These are phyloP conservation scores for Euplexia lucipara DNA, from an alignment of 2,888 invertebrate species.

Conservation along the genomic window DNA sequence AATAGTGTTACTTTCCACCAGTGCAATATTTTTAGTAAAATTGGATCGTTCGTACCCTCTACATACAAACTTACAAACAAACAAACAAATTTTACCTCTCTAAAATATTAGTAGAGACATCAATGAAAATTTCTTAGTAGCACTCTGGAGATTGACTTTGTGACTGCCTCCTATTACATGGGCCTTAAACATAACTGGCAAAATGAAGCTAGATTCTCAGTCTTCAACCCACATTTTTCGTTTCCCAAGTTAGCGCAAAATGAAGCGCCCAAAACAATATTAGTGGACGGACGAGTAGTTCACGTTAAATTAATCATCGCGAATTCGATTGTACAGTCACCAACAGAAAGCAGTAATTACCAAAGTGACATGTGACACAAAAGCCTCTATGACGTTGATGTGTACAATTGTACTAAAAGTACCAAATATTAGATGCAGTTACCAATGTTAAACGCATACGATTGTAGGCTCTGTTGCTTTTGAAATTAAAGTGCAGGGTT, in stretches of 20 bases:
- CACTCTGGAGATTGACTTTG: too few species aligned
- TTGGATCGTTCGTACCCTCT: too few species aligned
- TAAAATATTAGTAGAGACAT: too few species aligned
- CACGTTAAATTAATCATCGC: conserved; percentile 61
- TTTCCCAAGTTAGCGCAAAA: not conserved
- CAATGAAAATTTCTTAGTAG: too few species aligned
- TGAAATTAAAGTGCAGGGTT: not conserved
- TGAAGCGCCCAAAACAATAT: conserved; percentile 20
- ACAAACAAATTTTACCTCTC: too few species aligned
- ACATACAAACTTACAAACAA: too few species aligned
- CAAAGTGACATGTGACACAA: conserved; percentile 69
- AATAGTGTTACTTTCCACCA: too few species aligned
- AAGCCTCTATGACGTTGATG: conserved; percentile 63
- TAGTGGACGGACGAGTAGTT: conserved; percentile 30
- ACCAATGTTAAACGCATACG: not conserved
- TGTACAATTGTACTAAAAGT: conserved; percentile 59
- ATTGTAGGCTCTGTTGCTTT: conserved; percentile 24
- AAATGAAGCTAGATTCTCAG: too few species aligned
- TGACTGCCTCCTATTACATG: too few species aligned
- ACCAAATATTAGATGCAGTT: conserved; percentile 21
- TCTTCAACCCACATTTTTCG: too few species aligned
- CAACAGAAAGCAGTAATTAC: conserved; percentile 67
- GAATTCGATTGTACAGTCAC: conserved; percentile 66
- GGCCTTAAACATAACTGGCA: too few species aligned
- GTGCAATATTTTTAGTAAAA: too few species aligned